Evolutionary conservation across 2,113 vertebrate species (phyloP).

Genomic region (Sander vitreus): DNA sequence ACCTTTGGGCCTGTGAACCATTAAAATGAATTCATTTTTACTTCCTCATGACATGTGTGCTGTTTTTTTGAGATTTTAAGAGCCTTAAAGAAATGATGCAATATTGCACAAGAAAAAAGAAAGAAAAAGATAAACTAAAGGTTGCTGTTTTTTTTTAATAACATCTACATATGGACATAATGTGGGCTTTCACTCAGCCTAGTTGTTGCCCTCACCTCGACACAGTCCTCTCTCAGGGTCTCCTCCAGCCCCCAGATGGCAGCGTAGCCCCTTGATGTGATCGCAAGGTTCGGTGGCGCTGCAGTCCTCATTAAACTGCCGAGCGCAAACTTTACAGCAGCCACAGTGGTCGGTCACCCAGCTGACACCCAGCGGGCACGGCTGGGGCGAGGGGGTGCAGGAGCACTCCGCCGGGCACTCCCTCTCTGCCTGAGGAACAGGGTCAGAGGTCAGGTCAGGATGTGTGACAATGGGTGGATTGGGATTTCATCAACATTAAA

Average conservation of each 20-base stretch:
- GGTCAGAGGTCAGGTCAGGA: slow-evolving; percentile 38
- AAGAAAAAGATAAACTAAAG: not conserved
- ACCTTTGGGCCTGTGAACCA: not conserved
- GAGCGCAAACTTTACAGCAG: slow-evolving; percentile 85
- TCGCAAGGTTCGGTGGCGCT: slow-evolving; percentile 79
- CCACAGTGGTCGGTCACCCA: slow-evolving; percentile 80
- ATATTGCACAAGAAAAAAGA: not conserved
- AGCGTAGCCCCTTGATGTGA: slow-evolving; percentile 86
- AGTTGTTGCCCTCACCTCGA: slow-evolving; percentile 70
- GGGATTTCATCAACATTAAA: not conserved
- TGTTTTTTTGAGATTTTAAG: not conserved
- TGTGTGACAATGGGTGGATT: not conserved
- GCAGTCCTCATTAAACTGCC: slow-evolving; percentile 86
- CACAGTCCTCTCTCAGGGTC: slow-evolving; percentile 80
- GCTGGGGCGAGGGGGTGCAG: slow-evolving; percentile 62
- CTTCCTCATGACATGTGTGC: not conserved
- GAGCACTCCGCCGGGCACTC: slow-evolving; percentile 74
- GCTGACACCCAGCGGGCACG: slow-evolving; percentile 80
- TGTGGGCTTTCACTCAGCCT: not conserved
- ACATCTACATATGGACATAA: not conserved
- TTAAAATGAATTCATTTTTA: not conserved
- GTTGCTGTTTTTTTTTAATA: too few species aligned
- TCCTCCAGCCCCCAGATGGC: slow-evolving; percentile 81
- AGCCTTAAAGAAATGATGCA: not conserved
- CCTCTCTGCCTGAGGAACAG: slow-evolving; percentile 51